These are phyloP conservation scores for Anastrepha ludens DNA, from an alignment of 1,140 invertebrate genomes.

Conservation along the genomic window DNA sequence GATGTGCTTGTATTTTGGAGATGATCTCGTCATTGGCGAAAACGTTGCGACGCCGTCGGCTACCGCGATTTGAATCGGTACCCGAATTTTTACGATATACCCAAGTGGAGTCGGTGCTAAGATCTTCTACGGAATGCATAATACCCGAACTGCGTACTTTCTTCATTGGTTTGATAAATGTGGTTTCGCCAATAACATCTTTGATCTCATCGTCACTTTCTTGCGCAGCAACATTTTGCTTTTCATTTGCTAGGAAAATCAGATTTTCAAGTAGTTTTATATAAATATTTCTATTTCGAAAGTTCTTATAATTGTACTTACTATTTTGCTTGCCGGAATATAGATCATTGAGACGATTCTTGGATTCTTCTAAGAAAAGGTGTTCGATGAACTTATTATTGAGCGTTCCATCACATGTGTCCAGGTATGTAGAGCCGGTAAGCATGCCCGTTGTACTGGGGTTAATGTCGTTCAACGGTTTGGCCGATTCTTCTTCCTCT, in stretches of 20 bases:
- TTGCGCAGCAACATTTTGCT: conserved; percentile 56
- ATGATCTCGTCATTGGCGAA: conserved; percentile 72
- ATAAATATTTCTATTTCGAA: too few relatives aligned
- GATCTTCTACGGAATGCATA: conserved; percentile 83
- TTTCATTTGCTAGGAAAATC: conserved; percentile 44
- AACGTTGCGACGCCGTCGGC: conserved; percentile 70
- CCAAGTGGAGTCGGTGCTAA: conserved; percentile 84
- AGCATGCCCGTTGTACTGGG: conserved; percentile 69
- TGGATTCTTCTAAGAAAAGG: conserved; percentile 71
- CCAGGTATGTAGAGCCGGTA: conserved; percentile 71
- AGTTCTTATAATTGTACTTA: conserved; percentile 49
- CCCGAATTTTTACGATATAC: conserved; percentile 79
- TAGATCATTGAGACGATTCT: conserved; percentile 70
- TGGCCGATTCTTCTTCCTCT: conserved; percentile 59
- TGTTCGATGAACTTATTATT: conserved; percentile 72
- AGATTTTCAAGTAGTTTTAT: background rate
- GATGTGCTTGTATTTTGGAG: conserved; percentile 69
- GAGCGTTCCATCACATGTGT: conserved; percentile 67
- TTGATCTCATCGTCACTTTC: conserved; percentile 78
- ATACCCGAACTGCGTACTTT: conserved; percentile 82
- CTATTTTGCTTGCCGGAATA: conserved; percentile 67
- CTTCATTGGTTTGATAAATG: conserved; percentile 76
- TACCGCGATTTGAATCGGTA: conserved; percentile 71
- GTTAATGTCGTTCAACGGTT: conserved; percentile 64
- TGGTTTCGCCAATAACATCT: conserved; percentile 77